Evolutionary conservation across 2,113 vertebrate genomes (phyloP), one percentile per base, ranked within the genome.

Genomic region (Pedionomus torquatus): DNA sequence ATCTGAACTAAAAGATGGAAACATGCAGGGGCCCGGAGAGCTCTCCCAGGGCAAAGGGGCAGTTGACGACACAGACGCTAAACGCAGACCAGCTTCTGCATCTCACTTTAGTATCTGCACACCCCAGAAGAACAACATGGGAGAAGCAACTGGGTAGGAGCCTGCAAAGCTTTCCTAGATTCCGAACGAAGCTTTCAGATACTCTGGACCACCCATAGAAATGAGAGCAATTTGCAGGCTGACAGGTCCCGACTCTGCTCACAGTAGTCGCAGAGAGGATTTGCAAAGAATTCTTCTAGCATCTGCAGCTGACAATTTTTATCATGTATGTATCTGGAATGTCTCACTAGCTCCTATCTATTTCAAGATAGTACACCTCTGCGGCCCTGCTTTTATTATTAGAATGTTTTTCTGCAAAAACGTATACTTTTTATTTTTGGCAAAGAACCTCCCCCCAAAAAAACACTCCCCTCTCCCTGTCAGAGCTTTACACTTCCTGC

Each of bases 221-320:
- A 63, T 0, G 0, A 48, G 37, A 24, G 65, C 0, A 0, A 51
- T 24, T 55, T 2, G 2, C 31, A 77, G 65, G 28, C 39, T 87
- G 60, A 54, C 30, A 52, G 10, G 83, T 24, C 39, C 43, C 77
- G 63, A 65, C 35, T 49, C 33, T 51, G 58, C 13, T 28, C 58
- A 37, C 35, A 60, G 60, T 41, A 87, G 35, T 19, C 49, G 19
- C 69, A 81, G 19, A 52, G 7, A 48, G 13, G 16, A 76, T 63
- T 89, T 83, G 10, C n/a, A 58, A 37, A 14, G 24, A 48, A 37
- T 60, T 63, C 37, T 75, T 74, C 57, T 3, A 86, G 19, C 12
- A 55, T 19, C 11, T 64, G 48, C 31, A 77, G 48, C 12, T 63
- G 31, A 63, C 10, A 23, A 20, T 24, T 63, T 33, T 64, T 65